Base-by-base conservation (phyloP, 2,888 invertebrate genomes). In the Ochropleura leucogaster region DNA sequence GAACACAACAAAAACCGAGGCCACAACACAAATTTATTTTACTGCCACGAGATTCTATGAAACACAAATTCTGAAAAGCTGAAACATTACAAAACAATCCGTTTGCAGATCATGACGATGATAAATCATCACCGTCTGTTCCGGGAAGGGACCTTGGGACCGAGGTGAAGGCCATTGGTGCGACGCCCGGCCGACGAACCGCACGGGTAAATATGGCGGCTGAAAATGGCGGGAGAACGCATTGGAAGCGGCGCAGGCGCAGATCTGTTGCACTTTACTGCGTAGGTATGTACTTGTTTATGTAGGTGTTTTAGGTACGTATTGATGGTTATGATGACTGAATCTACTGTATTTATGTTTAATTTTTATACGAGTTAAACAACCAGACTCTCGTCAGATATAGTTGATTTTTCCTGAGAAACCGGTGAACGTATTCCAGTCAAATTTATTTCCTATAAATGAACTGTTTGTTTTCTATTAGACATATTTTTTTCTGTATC, bases 171-270 rank as follows among this genome's bases (percentile, higher is more conserved):
- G 95, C 94, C 90, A 91, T 60, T 79, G 85, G 92, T 87, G 85
- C 93, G 91, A 85, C 91, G 94, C 82, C 91, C 92, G 94, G 94
- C 86, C 94, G 91, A 89, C 93, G 94, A 94, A 91, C 93, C 85
- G 89, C 87, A 84, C 88, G 84, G 93, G 92, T 91, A 92, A 89
- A 93, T 90, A 89, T 89, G 88, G 86, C 88, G 82, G 87, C 89
- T 86, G 89, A 90, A 90, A 86, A 83, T 80, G 80, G 87, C 86
- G 76, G 81, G 68, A 83, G 74, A 82, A 46, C 70, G 64, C 60
- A 57, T 87, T 90, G 79, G 88, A 92, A 85, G 85, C 57, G 89
- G 51, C 77, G 77, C 66, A 63, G 68, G 76, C 77, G 77, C 62
- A 75, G 59, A 62, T 44, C 44, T 62, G 44, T 79, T 75, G 70